A percentile compares a stretch with the other conserved stretches of the same genome.
Evolutionary conservation across 2,888 invertebrate genomes (phyloP).

Genomic region (Polydrusus pterygomalis): DNA sequence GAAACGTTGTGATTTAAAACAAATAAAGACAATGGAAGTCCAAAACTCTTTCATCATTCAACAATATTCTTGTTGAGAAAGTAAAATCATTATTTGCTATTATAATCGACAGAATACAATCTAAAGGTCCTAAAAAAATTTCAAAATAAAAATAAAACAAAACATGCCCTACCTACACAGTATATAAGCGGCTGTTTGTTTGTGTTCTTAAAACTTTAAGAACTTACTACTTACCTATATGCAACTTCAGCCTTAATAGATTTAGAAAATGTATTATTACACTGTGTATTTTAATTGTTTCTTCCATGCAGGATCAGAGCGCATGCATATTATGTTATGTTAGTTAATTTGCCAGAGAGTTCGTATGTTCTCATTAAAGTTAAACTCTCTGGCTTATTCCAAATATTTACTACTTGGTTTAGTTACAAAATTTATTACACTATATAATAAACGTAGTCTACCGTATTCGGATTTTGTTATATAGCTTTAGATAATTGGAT

Average conservation of each 20-base stretch:
- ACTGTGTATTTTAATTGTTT: conserved; percentile 20
- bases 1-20: no score
- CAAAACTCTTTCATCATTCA: no score
- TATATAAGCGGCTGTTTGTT: no score
- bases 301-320: conserved; percentile 17
- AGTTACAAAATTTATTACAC: conserved; percentile 30
- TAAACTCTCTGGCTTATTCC: conserved; percentile 29
- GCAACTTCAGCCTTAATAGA: background rate
- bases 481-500: background rate
- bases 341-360: conserved; percentile 27
- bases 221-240: background rate
- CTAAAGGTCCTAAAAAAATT: no score
- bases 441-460: conserved; percentile 17
- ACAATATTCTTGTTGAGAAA: no score
- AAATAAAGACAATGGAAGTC: no score
- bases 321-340: conserved; percentile 25
- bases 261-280: conserved; percentile 2
- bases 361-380: conserved; percentile 30
- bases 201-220: no score
- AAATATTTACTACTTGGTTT: conserved; percentile 34
- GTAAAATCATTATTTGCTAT: no score
- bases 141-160: no score
- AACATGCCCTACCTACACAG: no score
- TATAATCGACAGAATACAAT: no score
- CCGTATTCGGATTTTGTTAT: conserved; percentile 16